A percentile compares a stretch with the other conserved stretches of the same genome.
Conservation (phyloP, 2,888 invertebrate genomes). For the Smittia aterrima region DNA sequence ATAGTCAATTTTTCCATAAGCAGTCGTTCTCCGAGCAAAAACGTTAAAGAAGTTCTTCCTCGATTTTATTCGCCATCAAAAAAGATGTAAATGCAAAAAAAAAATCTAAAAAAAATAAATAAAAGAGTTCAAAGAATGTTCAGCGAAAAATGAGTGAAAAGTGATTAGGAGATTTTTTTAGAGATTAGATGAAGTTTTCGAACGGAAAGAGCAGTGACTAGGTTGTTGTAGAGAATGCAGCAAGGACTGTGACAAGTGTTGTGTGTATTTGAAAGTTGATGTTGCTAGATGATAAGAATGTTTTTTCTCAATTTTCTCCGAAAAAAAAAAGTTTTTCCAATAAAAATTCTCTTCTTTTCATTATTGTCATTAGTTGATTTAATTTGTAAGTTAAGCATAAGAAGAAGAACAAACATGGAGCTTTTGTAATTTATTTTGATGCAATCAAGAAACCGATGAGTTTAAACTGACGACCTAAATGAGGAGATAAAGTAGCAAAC, state of each 20-base stretch:
- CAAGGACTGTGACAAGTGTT: slow-evolving; percentile 34
- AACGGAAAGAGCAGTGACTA: neutral
- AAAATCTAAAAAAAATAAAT: neutral
- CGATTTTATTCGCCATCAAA: neutral
- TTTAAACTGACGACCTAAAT: neutral
- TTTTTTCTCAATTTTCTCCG: neutral
- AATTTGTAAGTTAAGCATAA: neutral
- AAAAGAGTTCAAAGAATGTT: slow-evolving; percentile 3
- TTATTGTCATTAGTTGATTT: neutral
- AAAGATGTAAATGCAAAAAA: neutral
- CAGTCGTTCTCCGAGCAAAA: neutral
- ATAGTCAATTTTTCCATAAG: neutral
- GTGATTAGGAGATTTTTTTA: neutral
- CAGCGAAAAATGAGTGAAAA: neutral
- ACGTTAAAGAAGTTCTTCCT: neutral
- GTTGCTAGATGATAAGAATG: slow-evolving; percentile 30
- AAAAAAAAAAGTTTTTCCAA: neutral
- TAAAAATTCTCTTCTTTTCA: neutral
- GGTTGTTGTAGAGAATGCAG: neutral
- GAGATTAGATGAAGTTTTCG: slow-evolving; percentile 1
- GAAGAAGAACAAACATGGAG: neutral
- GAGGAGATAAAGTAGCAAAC: neutral
- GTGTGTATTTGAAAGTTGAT: slow-evolving; percentile 25
- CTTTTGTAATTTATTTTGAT: slow-evolving; percentile 4
- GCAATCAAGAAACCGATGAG: neutral